Evolutionary conservation across 2,797 vertebrate species (phyloP).

Genomic region (Brotogeris chrysoptera): DNA sequence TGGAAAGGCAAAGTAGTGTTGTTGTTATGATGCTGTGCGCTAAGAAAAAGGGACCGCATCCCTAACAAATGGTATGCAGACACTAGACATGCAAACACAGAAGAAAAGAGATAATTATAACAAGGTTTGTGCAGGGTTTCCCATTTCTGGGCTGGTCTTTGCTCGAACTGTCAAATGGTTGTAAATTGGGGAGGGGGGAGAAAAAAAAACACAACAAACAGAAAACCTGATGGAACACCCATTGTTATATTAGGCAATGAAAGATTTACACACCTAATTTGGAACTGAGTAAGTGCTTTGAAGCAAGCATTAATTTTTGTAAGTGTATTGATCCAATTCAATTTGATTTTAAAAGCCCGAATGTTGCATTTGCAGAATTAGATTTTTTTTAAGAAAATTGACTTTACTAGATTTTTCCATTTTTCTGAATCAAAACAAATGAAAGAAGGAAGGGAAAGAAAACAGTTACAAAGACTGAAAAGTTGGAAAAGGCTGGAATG

Average conservation of each 20-base stretch:
- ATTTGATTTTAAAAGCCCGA: constrained; percentile 43
- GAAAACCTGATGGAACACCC: constrained; percentile 39
- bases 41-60: constrained; percentile 53
- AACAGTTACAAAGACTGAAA: constrained; percentile 38
- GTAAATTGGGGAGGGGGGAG: not conserved
- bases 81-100: constrained; percentile 74
- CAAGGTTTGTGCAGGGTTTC: constrained; percentile 73
- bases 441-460: constrained; percentile 32
- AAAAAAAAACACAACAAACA: not conserved
- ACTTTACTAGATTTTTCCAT: not conserved
- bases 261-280: constrained; percentile 59
- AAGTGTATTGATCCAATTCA: constrained; percentile 26
- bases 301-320: constrained; percentile 40
- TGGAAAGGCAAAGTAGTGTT: not conserved
- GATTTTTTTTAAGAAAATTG: not conserved
- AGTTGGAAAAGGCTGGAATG: not conserved
- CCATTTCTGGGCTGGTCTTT: constrained; percentile 62
- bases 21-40: not conserved
- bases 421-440: constrained; percentile 47
- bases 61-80: constrained; percentile 71
- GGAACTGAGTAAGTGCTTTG: constrained; percentile 32
- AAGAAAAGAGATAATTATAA: constrained; percentile 80
- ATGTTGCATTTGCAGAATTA: constrained; percentile 27
- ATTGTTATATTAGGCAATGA: not conserved
- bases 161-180: constrained; percentile 33